Evolutionary conservation across 2,888 invertebrate genomes (phyloP), one percentile per base, ranked within the genome.

Genomic region (Harpalus rubripes): DNA sequence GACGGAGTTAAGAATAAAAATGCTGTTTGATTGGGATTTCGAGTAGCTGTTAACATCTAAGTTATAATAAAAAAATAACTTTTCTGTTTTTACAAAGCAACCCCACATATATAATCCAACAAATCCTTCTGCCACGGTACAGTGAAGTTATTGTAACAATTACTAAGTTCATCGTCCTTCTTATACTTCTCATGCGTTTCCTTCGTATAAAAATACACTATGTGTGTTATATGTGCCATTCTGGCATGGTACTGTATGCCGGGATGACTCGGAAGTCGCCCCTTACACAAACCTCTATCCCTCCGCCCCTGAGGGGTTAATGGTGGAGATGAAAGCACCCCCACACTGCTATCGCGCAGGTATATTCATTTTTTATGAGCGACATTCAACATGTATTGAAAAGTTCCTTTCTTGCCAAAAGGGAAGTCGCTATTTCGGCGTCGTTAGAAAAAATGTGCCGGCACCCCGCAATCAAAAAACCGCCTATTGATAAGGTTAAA

Each of bases 301-400:
- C 63, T 7, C 18, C 63, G 22, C 10, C 26, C 22, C 63, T 63
- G 68, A 68, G 44, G 44, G 44, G 68, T 68, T 68, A 68, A 68
- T 68, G 76, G 56, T 15, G 39, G 12, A 18, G 26, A 18, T 63
- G 63, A 63, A 63, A 63, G 63, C 63, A 12, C 63, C 22, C 6
- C 32, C 32, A 32, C 68, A 32, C 39, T 26, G 68, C 32, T 79
- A 79, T 79, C 79, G 18, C 22, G 82, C 82, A 82, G 82, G 82
- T 82, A 56, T 82, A 82, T 82, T 82, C 82, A 82, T 82, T 82
- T 82, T 82, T 82, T 82, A 82, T 82, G 82, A 82, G 68, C 56
- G 32, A 52, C 82, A 82, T 82, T 82, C 82, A 82, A 82, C 82
- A 82, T 82, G 82, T 82, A 82, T 82, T 41, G 82, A 81, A 68